phyloP scores from a whole-genome alignment of 1,140 invertebrate species.

The Bombus picipes region DNA sequence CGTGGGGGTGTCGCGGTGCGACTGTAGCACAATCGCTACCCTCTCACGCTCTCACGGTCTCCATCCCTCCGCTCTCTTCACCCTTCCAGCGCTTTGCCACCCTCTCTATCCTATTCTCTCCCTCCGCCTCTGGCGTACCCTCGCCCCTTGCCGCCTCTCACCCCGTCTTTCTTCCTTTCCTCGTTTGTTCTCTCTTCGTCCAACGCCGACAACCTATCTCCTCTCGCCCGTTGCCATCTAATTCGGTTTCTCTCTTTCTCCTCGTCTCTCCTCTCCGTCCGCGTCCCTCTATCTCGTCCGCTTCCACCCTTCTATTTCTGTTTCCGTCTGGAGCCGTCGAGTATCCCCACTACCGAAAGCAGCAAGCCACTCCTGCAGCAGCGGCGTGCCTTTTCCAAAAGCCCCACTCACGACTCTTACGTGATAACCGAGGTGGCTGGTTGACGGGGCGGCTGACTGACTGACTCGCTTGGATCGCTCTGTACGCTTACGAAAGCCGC shows the following conservation, averaged over 20 bases:
- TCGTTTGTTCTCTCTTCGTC: slow-evolving; percentile 4
- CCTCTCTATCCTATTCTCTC: slow-evolving; percentile 35
- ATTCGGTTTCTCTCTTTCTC: slow-evolving; percentile 17
- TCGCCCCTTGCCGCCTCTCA: not conserved
- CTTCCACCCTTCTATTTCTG: slow-evolving; percentile 40
- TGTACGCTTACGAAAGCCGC: slow-evolving; percentile 46
- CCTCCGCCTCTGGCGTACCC: not conserved
- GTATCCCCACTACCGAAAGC: slow-evolving; percentile 45
- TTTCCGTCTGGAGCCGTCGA: slow-evolving; percentile 26
- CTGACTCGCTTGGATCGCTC: slow-evolving; percentile 42
- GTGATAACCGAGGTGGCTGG: slow-evolving; percentile 40
- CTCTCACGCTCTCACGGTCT: slow-evolving; percentile 76
- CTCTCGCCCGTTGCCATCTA: not conserved
- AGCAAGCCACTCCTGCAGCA: slow-evolving; percentile 62
- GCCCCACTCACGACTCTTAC: slow-evolving; percentile 58
- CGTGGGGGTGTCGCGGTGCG: slow-evolving; percentile 80
- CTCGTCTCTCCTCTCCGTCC: not conserved
- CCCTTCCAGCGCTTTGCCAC: slow-evolving; percentile 31
- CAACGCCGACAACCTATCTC: not conserved
- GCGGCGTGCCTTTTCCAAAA: slow-evolving; percentile 64
- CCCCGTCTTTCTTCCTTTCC: not conserved
- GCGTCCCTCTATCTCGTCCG: slow-evolving; percentile 29
- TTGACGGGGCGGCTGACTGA: slow-evolving; percentile 61
- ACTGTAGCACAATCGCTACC: slow-evolving; percentile 81
- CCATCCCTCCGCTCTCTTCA: slow-evolving; percentile 61